phyloP scores from a whole-genome alignment of 2,113 vertebrate species.

The Erinaceus europaeus region DNA sequence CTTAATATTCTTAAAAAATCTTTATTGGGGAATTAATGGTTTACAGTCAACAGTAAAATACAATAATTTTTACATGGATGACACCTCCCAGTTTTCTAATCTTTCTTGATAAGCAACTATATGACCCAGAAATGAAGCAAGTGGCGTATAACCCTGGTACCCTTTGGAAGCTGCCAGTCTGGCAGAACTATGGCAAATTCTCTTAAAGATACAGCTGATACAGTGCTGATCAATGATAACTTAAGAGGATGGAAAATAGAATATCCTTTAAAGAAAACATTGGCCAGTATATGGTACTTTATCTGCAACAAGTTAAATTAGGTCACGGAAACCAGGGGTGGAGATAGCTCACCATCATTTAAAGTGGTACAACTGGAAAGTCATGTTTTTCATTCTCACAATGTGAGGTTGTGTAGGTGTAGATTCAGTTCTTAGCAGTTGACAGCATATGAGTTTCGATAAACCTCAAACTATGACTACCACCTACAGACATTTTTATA shows the following conservation, averaged over 20 bases:
- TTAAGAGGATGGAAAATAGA: neutral
- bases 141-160: neutral
- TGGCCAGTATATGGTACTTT: neutral
- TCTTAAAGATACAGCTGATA: neutral
- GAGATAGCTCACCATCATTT: neutral
- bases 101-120: neutral
- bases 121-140: neutral
- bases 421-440: neutral
- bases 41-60: no score
- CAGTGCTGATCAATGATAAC: neutral
- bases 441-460: neutral
- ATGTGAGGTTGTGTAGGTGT: neutral
- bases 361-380: neutral
- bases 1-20: no score
- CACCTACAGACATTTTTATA: no score
- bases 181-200: neutral
- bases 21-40: no score
- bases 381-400: neutral
- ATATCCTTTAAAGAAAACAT: neutral
- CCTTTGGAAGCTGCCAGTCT: neutral
- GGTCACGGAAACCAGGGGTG: neutral
- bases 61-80: no score
- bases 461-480: neutral
- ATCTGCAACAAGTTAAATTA: neutral
- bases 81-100: no score